These are phyloP conservation scores for Nomada ruficornis DNA, from an alignment of 2,888 invertebrate species.

Conservation along the genomic window DNA sequence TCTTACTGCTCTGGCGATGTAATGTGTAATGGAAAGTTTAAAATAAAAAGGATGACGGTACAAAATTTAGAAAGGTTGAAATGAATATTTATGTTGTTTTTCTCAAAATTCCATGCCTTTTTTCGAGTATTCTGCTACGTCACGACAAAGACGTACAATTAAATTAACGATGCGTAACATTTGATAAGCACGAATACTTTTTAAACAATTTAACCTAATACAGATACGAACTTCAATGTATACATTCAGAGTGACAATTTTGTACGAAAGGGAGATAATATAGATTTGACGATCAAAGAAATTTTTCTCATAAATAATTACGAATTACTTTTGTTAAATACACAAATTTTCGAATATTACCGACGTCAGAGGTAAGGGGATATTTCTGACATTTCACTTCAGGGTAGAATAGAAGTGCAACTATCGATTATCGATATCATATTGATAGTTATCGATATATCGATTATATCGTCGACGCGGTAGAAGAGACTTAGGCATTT, in stretches of 20 bases:
- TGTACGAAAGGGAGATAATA: neutral
- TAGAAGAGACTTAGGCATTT: too few relatives aligned
- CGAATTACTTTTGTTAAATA: neutral
- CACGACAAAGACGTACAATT: constrained; percentile 32
- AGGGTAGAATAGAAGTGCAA: neutral
- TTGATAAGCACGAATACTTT: constrained; percentile 20
- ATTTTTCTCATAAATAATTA: neutral
- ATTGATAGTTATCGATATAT: neutral
- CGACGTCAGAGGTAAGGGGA: neutral
- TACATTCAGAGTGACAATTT: neutral
- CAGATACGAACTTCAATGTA: neutral
- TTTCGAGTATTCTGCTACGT: constrained; percentile 26
- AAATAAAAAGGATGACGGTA: neutral
- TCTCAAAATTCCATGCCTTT: neutral
- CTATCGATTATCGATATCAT: neutral
- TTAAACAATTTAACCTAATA: constrained; percentile 30
- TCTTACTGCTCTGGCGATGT: too few relatives aligned
- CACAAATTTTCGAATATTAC: constrained; percentile 25
- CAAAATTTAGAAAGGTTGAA: neutral
- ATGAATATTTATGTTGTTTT: neutral
- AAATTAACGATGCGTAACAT: constrained; percentile 3
- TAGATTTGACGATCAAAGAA: neutral
- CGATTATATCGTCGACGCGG: neutral
- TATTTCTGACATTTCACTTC: constrained; percentile 22
- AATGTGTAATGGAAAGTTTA: neutral